phyloP scores from a whole-genome alignment of 1,140 invertebrate species.

The Helicoverpa zea region DNA sequence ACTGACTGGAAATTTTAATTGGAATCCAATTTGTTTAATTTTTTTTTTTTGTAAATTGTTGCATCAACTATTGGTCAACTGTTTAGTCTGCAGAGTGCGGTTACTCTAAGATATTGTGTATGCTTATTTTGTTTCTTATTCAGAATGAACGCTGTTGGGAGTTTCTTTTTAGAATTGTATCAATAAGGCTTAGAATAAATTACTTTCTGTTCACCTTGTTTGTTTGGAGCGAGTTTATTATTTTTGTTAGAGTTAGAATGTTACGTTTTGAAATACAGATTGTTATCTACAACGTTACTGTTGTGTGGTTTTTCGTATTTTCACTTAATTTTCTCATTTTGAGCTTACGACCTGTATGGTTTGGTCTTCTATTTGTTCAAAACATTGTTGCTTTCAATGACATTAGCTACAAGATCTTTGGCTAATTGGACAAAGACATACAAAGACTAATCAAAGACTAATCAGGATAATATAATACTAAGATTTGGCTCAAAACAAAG shows the following conservation, averaged over 20 bases:
- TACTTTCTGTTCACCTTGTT: constrained; percentile 28
- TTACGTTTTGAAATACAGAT: not conserved
- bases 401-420: not conserved
- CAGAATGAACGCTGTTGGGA: constrained; percentile 1
- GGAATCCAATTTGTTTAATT: too few relatives aligned
- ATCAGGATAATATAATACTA: not conserved
- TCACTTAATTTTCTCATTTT: not conserved
- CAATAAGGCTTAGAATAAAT: constrained; percentile 15
- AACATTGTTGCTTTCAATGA: not conserved
- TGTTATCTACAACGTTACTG: not conserved
- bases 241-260: not conserved
- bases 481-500: constrained; percentile 5
- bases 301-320: not conserved
- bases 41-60: too few relatives aligned
- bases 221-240: not conserved
- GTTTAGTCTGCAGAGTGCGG: too few relatives aligned
- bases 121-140: constrained; percentile 38
- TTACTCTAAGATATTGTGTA: constrained; percentile 10
- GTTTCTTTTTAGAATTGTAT: constrained; percentile 17
- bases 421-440: constrained; percentile 14
- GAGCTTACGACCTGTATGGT: not conserved
- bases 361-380: not conserved
- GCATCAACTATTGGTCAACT: too few relatives aligned
- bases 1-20: too few relatives aligned
- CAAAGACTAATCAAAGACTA: not conserved